These are phyloP conservation scores for Iselma pallidipennis DNA, from an alignment of 2,888 invertebrate species.

Conservation along the genomic window DNA sequence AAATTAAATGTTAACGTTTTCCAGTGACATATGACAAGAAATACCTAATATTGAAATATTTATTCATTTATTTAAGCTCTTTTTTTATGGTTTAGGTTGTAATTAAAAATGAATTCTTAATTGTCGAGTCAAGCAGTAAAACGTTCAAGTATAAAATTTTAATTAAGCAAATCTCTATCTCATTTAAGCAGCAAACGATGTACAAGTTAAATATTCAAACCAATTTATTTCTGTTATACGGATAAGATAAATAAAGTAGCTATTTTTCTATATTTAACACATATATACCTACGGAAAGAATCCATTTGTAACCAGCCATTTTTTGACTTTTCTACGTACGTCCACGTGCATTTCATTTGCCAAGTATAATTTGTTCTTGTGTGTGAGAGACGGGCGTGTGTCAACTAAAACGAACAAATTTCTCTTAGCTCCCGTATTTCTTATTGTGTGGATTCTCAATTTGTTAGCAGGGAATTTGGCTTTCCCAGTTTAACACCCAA, in stretches of 20 bases:
- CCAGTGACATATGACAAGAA: background rate
- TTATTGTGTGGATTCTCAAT: slow-evolving; percentile 32
- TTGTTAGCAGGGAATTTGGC: slow-evolving; percentile 32
- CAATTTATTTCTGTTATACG: background rate
- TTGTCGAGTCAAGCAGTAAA: slow-evolving; percentile 7
- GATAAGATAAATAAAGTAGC: no score
- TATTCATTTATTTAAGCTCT: background rate
- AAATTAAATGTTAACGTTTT: no score
- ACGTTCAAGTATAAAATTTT: slow-evolving; percentile 15
- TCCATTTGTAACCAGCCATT: no score
- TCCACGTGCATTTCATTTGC: slow-evolving; percentile 24
- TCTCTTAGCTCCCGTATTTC: slow-evolving; percentile 14
- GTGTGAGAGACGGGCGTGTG: slow-evolving; percentile 9
- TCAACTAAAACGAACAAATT: background rate
- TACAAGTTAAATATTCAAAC: slow-evolving; percentile 4
- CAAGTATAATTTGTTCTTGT: slow-evolving; percentile 24
- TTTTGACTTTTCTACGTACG: no score
- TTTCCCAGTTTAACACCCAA: slow-evolving; percentile 25
- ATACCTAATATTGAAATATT: background rate
- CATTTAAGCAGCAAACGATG: slow-evolving; percentile 11
- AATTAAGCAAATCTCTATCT: slow-evolving; percentile 14
- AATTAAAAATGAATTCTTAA: slow-evolving; percentile 12
- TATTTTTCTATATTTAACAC: slow-evolving; percentile 12
- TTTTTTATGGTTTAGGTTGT: slow-evolving; percentile 10
- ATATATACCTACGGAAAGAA: slow-evolving; percentile 7